Evolutionary conservation across 2,113 vertebrate species (phyloP).

Genomic region (Montifringilla adamsi): DNA sequence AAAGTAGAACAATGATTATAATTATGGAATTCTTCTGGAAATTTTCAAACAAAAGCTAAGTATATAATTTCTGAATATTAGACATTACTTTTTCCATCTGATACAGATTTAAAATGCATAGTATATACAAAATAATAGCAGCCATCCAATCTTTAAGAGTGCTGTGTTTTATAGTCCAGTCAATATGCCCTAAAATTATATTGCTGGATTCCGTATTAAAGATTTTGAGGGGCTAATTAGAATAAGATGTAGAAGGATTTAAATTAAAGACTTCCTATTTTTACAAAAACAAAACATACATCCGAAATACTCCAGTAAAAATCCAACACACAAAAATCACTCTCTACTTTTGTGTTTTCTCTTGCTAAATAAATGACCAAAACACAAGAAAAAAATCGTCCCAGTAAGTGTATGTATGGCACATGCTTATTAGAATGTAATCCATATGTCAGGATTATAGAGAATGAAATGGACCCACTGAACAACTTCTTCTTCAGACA

Average conservation of each 20-base stretch:
- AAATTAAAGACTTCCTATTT: background rate
- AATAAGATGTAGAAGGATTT: background rate
- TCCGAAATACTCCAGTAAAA: background rate
- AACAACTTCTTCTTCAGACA: background rate
- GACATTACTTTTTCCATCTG: slow-evolving; percentile 59
- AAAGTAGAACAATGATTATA: background rate
- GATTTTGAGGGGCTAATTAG: background rate
- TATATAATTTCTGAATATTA: slow-evolving; percentile 22
- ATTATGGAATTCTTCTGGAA: background rate
- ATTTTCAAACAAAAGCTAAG: background rate
- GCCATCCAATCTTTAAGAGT: background rate
- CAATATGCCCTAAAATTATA: background rate
- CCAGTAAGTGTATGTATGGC: background rate
- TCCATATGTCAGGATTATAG: background rate
- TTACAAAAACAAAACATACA: background rate
- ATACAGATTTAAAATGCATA: slow-evolving; percentile 49
- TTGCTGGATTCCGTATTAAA: background rate
- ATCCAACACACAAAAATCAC: background rate
- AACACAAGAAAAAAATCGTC: background rate
- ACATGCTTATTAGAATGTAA: background rate
- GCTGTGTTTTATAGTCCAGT: background rate
- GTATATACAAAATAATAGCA: slow-evolving; percentile 11
- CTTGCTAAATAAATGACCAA: background rate
- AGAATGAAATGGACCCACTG: background rate
- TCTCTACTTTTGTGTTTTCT: background rate